Evolutionary conservation across 2,113 vertebrate genomes (phyloP), one percentile per base, ranked within the genome.

Genomic region (Butorides virescens): DNA sequence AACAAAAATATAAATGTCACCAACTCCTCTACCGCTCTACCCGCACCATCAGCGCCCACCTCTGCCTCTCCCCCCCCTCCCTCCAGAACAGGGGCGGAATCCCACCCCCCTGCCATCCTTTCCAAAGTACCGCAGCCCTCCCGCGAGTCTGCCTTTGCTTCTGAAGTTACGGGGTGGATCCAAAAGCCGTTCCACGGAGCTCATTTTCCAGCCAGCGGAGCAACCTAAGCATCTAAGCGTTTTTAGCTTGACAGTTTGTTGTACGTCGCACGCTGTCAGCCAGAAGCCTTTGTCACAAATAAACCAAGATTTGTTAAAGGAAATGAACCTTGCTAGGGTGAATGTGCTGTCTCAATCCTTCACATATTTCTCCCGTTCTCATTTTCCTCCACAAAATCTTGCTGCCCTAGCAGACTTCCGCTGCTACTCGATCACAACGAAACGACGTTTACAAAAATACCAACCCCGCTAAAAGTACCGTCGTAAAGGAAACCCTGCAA

Each of bases 11-110:
- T 1, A 49, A 46, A 20, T 50, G 39, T 5, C 32, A 27, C 66
- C 66, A n/a, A 17, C 11, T 49, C 39, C 21, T 11, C 71, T 15
- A 11, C 29, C 15, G 0, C 67, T 14, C 4, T 4, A n/a, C 4
- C 2, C 7, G 39, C 14, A 0, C 9, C 9, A 18, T 3, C 52
- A 3, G 46, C 11, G 22, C 1, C 52, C 27, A 16, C 39, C 9
- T 11, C 59, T 15, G 29, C 2, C 68, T 32, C 74, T 11, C 67
- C 79, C 52, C 25, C 25, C 50, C 29, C 29, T 46, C 27, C 71
- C 30, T 39, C 29, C 17, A 2, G 36, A 2, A 2, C 0, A 1
- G 34, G 58, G 0, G 37, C 17, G 16, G 21, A 14, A 30, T 27
- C 42, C 7, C 44, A 15, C n/a, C 50, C 42, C 2, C 26, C 32